phyloP scores from a whole-genome alignment of 1,140 invertebrate species.

The Drosophila biarmipes region DNA sequence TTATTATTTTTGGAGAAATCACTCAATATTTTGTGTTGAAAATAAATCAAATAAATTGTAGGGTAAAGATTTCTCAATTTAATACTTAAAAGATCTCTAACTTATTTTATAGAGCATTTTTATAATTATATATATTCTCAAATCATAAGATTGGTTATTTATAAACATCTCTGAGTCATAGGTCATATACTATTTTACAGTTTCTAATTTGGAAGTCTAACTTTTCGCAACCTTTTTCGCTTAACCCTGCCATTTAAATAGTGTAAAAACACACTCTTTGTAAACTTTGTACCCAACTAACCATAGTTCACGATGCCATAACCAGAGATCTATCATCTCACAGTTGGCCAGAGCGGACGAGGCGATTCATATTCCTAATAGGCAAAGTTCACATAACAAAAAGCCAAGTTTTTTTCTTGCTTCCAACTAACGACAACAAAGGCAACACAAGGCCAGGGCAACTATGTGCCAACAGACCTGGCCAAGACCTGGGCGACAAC shows the following conservation, averaged over 20 bases:
- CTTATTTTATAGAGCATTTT: too few species aligned
- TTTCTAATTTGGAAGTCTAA: too few species aligned
- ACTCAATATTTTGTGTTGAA: too few species aligned
- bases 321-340: conserved; percentile 9
- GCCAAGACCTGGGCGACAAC: conserved; percentile 17
- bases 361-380: conserved; percentile 57
- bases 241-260: neutral
- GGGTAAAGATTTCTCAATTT: too few species aligned
- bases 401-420: conserved; percentile 9
- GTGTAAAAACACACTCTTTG: too few species aligned
- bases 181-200: too few species aligned
- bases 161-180: too few species aligned
- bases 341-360: conserved; percentile 1
- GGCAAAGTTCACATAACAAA: conserved; percentile 73
- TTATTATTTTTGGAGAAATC: neutral
- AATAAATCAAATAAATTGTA: too few species aligned
- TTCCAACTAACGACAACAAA: conserved; percentile 36
- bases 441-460: conserved; percentile 31
- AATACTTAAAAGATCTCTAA: too few species aligned
- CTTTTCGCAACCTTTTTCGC: neutral
- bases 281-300: neutral
- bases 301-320: conserved; percentile 9
- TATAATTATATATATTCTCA: too few species aligned
- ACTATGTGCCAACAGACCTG: conserved; percentile 17
- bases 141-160: too few species aligned